phyloP scores from a whole-genome alignment of 1,140 invertebrate species.

The Hetaerina americana region DNA sequence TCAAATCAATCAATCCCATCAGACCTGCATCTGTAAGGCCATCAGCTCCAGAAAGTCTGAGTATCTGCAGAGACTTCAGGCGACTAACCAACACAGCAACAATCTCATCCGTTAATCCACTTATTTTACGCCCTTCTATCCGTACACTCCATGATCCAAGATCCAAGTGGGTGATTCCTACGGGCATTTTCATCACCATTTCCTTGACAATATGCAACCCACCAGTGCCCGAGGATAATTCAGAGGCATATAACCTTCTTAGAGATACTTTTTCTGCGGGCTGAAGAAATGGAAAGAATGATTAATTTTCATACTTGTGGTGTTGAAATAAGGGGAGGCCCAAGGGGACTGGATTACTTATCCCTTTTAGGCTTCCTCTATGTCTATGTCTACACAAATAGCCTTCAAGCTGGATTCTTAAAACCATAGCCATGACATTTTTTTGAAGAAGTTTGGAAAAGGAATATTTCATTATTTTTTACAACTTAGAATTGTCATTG shows the following conservation, averaged over 20 bases:
- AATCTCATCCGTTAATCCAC: not conserved
- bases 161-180: not conserved
- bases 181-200: not conserved
- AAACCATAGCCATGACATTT: too few species aligned
- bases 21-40: not conserved
- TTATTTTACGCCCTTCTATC: not conserved
- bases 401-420: too few species aligned
- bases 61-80: not conserved
- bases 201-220: not conserved
- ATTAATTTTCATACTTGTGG: not conserved
- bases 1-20: not conserved
- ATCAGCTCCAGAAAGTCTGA: not conserved
- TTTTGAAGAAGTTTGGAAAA: too few species aligned
- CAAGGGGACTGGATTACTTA: too few species aligned
- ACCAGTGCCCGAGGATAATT: not conserved
- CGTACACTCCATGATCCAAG: not conserved
- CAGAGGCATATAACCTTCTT: not conserved
- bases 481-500: too few species aligned
- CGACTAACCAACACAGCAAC: not conserved
- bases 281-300: not conserved
- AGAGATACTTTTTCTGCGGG: not conserved
- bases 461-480: too few species aligned
- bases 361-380: too few species aligned
- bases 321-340: not conserved
- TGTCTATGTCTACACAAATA: too few species aligned